Conservation (phyloP, 1,140 invertebrate species). For the Gryllus bimaculatus region DNA sequence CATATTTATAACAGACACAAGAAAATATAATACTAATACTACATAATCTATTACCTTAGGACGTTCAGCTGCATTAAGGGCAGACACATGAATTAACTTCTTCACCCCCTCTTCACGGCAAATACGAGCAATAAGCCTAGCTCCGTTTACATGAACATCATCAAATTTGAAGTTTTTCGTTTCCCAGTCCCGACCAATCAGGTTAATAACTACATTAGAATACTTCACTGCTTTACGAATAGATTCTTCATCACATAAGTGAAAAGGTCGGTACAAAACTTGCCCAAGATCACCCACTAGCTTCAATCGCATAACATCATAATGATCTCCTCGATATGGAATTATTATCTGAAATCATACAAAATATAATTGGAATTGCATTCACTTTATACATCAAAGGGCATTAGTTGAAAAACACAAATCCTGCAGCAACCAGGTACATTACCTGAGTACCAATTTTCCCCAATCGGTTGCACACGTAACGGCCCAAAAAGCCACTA, state of each 20-base stretch:
- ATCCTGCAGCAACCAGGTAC: neutral
- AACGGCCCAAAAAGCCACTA: slow-evolving; percentile 76
- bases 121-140: slow-evolving; percentile 63
- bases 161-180: slow-evolving; percentile 80
- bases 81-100: slow-evolving; percentile 75
- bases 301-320: slow-evolving; percentile 66
- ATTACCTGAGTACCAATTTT: slow-evolving; percentile 72
- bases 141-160: slow-evolving; percentile 70
- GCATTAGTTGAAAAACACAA: slow-evolving; percentile 9
- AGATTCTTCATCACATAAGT: slow-evolving; percentile 80
- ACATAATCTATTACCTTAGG: slow-evolving; percentile 40
- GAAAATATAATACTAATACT: neutral
- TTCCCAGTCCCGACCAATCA: slow-evolving; percentile 85
- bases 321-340: slow-evolving; percentile 82
- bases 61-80: slow-evolving; percentile 56
- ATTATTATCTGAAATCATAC: slow-evolving; percentile 66
- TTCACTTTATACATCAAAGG: neutral
- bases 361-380: neutral
- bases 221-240: slow-evolving; percentile 81
- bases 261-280: slow-evolving; percentile 79
- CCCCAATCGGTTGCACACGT: slow-evolving; percentile 80
- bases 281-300: slow-evolving; percentile 91
- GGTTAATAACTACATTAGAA: slow-evolving; percentile 96
- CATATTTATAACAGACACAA: neutral
- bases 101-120: slow-evolving; percentile 68